Evolutionary conservation across 2,888 invertebrate species (phyloP), one percentile per base, ranked within the genome.

Genomic region (Phymatocera aterrima): DNA sequence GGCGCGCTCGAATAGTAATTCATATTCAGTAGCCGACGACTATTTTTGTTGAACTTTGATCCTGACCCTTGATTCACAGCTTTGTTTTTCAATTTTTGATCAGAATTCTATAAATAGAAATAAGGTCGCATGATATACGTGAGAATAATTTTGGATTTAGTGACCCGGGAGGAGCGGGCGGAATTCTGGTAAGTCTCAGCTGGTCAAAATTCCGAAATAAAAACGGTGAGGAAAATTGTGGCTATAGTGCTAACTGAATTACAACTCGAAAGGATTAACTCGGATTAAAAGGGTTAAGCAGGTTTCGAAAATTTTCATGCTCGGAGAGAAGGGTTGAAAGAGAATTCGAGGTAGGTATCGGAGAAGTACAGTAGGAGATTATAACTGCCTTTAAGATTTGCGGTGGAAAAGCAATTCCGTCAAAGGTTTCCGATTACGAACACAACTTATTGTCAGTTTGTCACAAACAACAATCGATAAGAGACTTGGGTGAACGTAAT

Each of bases 281-380:
- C 75, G 57, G 75, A 75, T 75, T 75, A 57, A 75, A 72, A 75
- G 75, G 75, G 75, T 75, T 75, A 75, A 57, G 75, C 57, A 43
- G 75, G 28, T 21, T 68, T 24, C n/a, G 28, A 24, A 46, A 28
- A 15, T 31, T 6, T 43, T 51, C 2, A n/a, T n/a, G n/a, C n/a
- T n/a, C n/a, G n/a, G n/a, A n/a, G n/a, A n/a, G 51, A 75, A 24
- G 15, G 24, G 57, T 51, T 34, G 12, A 43, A 75, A 75, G 75
- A 18, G n/a, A 60, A 75, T 75, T 75, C 40, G 57, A 43, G 60
- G 60, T 51, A 51, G 6, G 28, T 28, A 28, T 12, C 21, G 15
- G 3, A 57, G 28, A 28, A 10, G 57, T 28, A 57, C 12, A 40
- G 48, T 21, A 28, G 21, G 18, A 40, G 75, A 37, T 75, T 75